A percentile compares a stretch with the other conserved stretches of the same genome.
phyloP scores from a whole-genome alignment of 1,140 invertebrate genomes.

The Formica selysi region DNA sequence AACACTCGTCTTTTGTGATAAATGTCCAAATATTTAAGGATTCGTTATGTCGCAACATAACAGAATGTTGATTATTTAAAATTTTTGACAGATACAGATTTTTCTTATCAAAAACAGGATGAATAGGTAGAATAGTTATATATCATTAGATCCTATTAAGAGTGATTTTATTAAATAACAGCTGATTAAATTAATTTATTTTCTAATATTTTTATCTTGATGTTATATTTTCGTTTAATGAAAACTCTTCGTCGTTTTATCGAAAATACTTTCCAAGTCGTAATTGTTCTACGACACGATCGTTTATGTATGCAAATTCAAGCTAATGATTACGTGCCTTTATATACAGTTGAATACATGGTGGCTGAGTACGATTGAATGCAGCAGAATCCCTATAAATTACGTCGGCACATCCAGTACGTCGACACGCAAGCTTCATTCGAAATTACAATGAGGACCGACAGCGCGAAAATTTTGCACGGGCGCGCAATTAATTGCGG shows the following conservation, averaged over 20 bases:
- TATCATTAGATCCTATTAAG: neutral
- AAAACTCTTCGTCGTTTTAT: neutral
- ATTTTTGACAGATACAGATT: neutral
- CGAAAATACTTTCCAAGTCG: neutral
- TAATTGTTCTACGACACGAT: conserved; percentile 8
- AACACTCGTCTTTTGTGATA: neutral
- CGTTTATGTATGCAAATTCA: conserved; percentile 41
- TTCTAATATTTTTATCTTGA: neutral
- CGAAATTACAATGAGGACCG: conserved; percentile 25
- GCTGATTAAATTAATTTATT: neutral
- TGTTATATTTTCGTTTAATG: conserved; percentile 3
- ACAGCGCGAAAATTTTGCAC: conserved; percentile 35
- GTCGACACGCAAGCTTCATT: conserved; percentile 39
- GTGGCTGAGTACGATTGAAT: conserved; percentile 31
- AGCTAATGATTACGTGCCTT: conserved; percentile 46
- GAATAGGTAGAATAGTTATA: neutral
- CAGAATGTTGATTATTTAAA: neutral
- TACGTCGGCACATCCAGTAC: conserved; percentile 37
- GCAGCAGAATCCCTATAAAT: conserved; percentile 38
- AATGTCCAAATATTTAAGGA: neutral
- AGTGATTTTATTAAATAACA: neutral
- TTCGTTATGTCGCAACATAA: neutral
- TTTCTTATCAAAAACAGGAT: neutral
- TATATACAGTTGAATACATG: conserved; percentile 30
- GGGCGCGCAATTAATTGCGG: conserved; percentile 31